These are phyloP conservation scores for Coleophora deauratella DNA, from an alignment of 2,888 invertebrate species.

Conservation along the genomic window DNA sequence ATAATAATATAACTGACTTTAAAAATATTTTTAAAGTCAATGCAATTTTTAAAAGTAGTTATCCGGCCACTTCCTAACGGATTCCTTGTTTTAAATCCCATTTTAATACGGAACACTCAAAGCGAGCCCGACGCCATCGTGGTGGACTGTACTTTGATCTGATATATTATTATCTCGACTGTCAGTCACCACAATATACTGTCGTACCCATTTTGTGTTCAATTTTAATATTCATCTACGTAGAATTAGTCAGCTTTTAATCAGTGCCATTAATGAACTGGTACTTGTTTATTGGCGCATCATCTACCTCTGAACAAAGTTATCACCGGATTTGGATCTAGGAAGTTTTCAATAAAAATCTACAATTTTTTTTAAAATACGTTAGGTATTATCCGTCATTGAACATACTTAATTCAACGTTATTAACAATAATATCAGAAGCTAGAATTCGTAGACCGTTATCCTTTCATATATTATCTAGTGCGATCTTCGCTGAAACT, in stretches of 20 bases:
- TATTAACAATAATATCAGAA: slow-evolving; percentile 35
- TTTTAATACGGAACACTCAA: no score
- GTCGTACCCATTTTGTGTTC: slow-evolving; percentile 59
- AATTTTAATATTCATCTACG: slow-evolving; percentile 37
- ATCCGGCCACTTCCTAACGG: no score
- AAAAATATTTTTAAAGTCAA: no score
- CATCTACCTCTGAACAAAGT: background rate
- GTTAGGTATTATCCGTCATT: slow-evolving; percentile 23
- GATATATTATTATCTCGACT: slow-evolving; percentile 21
- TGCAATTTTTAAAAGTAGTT: no score
- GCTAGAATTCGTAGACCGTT: slow-evolving; percentile 37
- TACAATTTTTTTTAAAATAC: slow-evolving; percentile 35
- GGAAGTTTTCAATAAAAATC: slow-evolving; percentile 35
- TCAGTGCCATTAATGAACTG: slow-evolving; percentile 21
- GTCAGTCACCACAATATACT: slow-evolving; percentile 34
- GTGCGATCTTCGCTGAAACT: slow-evolving; percentile 9
- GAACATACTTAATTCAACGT: slow-evolving; percentile 34
- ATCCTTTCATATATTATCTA: slow-evolving; percentile 5
- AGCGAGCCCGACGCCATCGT: no score
- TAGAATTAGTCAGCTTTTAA: slow-evolving; percentile 43
- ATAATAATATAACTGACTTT: no score
- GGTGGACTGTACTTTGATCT: slow-evolving; percentile 27
- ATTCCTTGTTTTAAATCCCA: no score
- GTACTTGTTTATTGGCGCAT: background rate
- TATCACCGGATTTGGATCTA: slow-evolving; percentile 14